Conservation (phyloP, 2,113 vertebrate species). For the Eurystomus gularis region DNA sequence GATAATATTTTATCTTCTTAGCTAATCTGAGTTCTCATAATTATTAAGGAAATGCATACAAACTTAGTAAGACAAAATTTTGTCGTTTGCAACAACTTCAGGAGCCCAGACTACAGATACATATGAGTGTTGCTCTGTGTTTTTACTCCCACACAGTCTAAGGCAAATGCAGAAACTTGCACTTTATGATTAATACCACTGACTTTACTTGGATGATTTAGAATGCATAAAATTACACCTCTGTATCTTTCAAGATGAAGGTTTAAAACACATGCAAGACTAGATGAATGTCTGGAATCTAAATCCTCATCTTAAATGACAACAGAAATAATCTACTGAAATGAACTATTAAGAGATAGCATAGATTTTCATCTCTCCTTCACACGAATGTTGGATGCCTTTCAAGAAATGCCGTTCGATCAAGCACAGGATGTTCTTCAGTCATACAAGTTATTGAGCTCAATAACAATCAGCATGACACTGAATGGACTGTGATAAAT, state of each 20-base stretch:
- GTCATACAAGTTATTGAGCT: not conserved
- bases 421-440: slow-evolving; percentile 18
- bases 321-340: not conserved
- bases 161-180: not conserved
- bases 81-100: not conserved
- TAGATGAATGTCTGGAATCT: not conserved
- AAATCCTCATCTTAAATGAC: not conserved
- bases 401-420: slow-evolving; percentile 48
- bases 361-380: slow-evolving; percentile 17
- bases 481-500: slow-evolving; percentile 15
- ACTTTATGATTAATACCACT: not conserved
- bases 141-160: not conserved
- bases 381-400: not conserved
- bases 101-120: not conserved
- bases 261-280: not conserved
- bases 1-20: not conserved
- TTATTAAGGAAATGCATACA: not conserved
- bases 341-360: not conserved
- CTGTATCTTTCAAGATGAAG: not conserved
- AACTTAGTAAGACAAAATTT: not conserved
- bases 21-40: not conserved
- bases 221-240: not conserved
- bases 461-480: not conserved
- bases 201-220: not conserved
- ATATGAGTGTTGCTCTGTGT: not conserved